Evolutionary conservation across 2,888 invertebrate genomes (phyloP), one percentile per base, ranked within the genome.

Genomic region (Tipula unca): DNA sequence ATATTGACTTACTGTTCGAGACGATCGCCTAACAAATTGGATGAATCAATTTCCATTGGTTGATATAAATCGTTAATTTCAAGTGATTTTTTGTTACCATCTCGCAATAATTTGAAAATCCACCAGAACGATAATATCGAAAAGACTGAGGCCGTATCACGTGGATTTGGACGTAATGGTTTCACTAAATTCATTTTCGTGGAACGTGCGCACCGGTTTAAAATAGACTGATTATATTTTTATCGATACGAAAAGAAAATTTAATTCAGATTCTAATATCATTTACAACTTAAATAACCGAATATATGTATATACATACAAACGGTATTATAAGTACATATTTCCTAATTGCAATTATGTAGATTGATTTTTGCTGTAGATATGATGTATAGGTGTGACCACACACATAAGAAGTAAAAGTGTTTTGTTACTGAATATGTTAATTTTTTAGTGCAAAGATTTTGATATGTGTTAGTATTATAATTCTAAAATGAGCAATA

Each of bases 111-210:
- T 14, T 89, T 90, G 87, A 92, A 88, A 0, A 92, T 91, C 93
- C 93, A 93, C 89, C 92, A 91, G 89, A 92, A 92, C 29, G 91
- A 88, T 39, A 92, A 87, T 6, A 91, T 88, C 3, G 92, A 92
- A 8, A 92, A 32, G 1, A 90, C 85, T 87, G 91, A 92, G 14
- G 92, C 91, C 39, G 88, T 89, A 85, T 91, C 92, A 48, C 91
- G 88, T 0, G 92, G 92, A 89, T 92, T 92, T 17, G 86, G 82
- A 84, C 86, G 85, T 25, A 87, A 85, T 48, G 86, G 85, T 54
- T 86, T 85, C 25, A 69, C 20, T 10, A 10, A 25, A 25, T 10
- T 25, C 69, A 69, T 69, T 69, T 69, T 69, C 14, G 25, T 10
- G 25, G 25, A 25, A 13, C 8, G 69, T 69, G 69, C 25, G 20